Conservation (phyloP, 1,140 invertebrate genomes). For the Trissolcus basalis region DNA sequence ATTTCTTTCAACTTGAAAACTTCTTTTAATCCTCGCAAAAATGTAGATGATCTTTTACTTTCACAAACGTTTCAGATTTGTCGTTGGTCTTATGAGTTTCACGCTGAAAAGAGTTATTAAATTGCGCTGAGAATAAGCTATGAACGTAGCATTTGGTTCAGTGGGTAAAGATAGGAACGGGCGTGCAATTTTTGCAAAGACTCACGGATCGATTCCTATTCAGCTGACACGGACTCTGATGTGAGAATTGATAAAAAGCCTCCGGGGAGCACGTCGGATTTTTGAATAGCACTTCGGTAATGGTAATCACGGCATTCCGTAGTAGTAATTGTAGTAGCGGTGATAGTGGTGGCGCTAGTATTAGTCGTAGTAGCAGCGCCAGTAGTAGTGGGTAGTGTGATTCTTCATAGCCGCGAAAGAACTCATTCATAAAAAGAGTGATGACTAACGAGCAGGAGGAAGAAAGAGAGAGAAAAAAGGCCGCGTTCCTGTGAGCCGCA, state of each 20-base stretch:
- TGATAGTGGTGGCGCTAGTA: slow-evolving; percentile 25
- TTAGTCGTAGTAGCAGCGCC: slow-evolving; percentile 30
- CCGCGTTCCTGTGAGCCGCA: no score
- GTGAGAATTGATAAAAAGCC: slow-evolving; percentile 49
- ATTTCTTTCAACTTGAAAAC: no score
- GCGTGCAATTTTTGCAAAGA: slow-evolving; percentile 32
- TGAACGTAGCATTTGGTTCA: slow-evolving; percentile 31
- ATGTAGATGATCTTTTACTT: no score
- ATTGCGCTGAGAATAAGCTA: slow-evolving; percentile 11
- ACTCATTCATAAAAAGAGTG: slow-evolving; percentile 71
- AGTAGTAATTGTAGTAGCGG: slow-evolving; percentile 47
- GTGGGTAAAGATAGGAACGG: slow-evolving; percentile 31
- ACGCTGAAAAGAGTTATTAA: slow-evolving; percentile 7
- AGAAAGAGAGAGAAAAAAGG: slow-evolving; percentile 11
- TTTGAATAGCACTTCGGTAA: slow-evolving; percentile 27
- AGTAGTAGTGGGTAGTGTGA: slow-evolving; percentile 62
- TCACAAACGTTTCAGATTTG: no score
- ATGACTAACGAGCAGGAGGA: slow-evolving; percentile 68
- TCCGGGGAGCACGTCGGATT: slow-evolving; percentile 25
- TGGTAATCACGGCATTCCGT: slow-evolving; percentile 43
- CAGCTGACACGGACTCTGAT: slow-evolving; percentile 40
- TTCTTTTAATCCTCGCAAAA: no score
- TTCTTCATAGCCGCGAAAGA: slow-evolving; percentile 66
- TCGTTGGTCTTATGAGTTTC: no score
- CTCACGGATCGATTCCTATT: slow-evolving; percentile 34